phyloP scores from a whole-genome alignment of 2,888 invertebrate genomes.

The Pyrrhia umbra region DNA sequence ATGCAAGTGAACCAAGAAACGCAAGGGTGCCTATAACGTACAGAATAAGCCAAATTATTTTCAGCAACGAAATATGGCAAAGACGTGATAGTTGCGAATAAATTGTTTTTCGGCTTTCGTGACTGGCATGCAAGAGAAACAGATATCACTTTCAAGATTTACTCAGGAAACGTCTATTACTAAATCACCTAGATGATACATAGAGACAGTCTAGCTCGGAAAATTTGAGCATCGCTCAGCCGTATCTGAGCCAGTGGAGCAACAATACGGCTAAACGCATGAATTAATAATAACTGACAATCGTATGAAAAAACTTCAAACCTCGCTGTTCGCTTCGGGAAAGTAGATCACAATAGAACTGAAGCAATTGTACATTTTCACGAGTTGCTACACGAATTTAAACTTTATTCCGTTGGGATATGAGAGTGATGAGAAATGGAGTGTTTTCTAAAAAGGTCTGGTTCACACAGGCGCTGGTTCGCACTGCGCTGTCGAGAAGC shows the following conservation, averaged over 20 bases:
- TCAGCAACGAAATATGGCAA: neutral
- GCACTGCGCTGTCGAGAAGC: conserved; percentile 63
- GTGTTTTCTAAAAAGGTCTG: conserved; percentile 62
- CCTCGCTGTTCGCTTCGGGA: conserved; percentile 74
- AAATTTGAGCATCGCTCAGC: conserved; percentile 48
- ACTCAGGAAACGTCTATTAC: conserved; percentile 45
- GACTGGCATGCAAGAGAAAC: conserved; percentile 41
- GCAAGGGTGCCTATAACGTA: too few relatives aligned
- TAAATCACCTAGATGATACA: conserved; percentile 48
- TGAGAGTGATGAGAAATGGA: conserved; percentile 28
- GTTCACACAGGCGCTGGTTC: conserved; percentile 67
- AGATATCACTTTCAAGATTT: conserved; percentile 53
- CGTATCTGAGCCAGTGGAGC: conserved; percentile 56
- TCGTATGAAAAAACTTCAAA: conserved; percentile 56
- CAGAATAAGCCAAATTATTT: neutral
- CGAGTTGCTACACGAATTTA: conserved; percentile 51
- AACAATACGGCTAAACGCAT: conserved; percentile 50
- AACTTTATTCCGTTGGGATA: conserved; percentile 49
- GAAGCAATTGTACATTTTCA: conserved; percentile 81
- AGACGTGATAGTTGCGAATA: neutral
- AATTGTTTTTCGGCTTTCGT: conserved; percentile 29
- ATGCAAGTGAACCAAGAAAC: too few relatives aligned
- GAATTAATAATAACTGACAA: conserved; percentile 55
- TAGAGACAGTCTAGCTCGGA: conserved; percentile 35
- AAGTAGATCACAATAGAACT: conserved; percentile 79